Base-by-base conservation (phyloP, 2,797 vertebrate genomes). In the Sylvia borin region DNA sequence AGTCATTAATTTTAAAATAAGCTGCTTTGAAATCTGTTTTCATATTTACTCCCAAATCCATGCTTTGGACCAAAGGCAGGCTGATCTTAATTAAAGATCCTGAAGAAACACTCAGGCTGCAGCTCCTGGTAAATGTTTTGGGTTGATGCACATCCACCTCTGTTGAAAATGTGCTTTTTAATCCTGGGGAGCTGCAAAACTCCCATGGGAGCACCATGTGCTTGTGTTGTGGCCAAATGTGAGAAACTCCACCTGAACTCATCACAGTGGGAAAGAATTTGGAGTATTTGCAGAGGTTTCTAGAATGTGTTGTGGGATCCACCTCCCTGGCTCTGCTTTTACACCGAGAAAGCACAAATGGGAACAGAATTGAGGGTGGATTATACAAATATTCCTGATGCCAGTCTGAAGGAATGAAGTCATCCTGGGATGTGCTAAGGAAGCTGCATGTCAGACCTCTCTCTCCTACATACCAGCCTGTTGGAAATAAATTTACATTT, bases 401-500 rank as follows among this genome's bases (percentile, higher is more conserved):
- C n/a, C 65, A 86, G 47, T 32, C 85, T 60, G 66, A 73, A 66
- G 90, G n/a, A 64, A 66, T 60, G 51, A 75, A 91, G 29, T 42
- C 71, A 92, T 27, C 67, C 67, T 62, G 78, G 76, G 38, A 71
- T 38, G 58, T 45, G 72, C 42, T 68, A 15, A 77, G 50, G 73
- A 79, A 79, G 62, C 55, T 6, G 2, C 90, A 40, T 50, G 54
- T 65, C 85, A 95, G 72, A 50, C 11, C 45, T 85, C 60, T 54
- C 67, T 76, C 48, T 67, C 53, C 61, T 91, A 29, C 48, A 58
- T 16, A 18, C 9, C 84, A 74, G 13, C 27, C 36, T 97, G 34
- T 73, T 94, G 90, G 88, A 92, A 94, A 90, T 84, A 95, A 77
- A 94, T 92, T 95, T 93, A 62, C 90, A 95, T 95, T 93, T 92